Conservation (phyloP, 2,113 vertebrate species). For the Psophia crepitans region DNA sequence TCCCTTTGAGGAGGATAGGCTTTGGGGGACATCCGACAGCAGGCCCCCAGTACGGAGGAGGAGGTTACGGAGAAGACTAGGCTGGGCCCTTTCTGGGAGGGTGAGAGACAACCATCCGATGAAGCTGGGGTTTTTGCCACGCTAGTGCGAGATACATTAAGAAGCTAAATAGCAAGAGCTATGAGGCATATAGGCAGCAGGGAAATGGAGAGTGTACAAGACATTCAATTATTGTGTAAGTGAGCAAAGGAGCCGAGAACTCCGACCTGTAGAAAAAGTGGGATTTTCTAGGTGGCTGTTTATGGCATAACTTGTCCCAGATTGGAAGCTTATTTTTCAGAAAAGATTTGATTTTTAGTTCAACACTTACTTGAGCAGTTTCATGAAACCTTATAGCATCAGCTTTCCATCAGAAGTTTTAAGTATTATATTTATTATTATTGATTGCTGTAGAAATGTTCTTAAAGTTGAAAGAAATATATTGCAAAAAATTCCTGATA, state of each 20-base stretch:
- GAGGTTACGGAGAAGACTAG: not conserved
- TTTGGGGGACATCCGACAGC: not conserved
- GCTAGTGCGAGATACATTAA: not conserved
- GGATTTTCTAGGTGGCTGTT: not conserved
- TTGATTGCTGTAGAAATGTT: not conserved
- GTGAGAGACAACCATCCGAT: not conserved
- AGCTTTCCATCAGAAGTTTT: not conserved
- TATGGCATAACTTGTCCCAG: not conserved
- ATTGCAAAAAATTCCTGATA: not conserved
- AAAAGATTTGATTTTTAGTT: not conserved
- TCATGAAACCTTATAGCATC: not conserved
- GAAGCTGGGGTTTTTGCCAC: rapidly evolving
- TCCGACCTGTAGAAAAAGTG: not conserved
- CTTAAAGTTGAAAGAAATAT: not conserved
- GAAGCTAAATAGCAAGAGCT: not conserved
- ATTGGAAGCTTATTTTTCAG: not conserved
- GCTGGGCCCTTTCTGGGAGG: not conserved
- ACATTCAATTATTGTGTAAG: not conserved
- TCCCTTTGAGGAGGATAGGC: not conserved
- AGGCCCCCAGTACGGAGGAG: not conserved
- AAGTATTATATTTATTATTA: not conserved
- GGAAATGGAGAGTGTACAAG: not conserved
- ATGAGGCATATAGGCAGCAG: rapidly evolving
- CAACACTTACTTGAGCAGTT: not conserved
- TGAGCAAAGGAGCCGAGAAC: not conserved